phyloP scores from a whole-genome alignment of 2,113 vertebrate genomes.

The Lepisosteus osseus region DNA sequence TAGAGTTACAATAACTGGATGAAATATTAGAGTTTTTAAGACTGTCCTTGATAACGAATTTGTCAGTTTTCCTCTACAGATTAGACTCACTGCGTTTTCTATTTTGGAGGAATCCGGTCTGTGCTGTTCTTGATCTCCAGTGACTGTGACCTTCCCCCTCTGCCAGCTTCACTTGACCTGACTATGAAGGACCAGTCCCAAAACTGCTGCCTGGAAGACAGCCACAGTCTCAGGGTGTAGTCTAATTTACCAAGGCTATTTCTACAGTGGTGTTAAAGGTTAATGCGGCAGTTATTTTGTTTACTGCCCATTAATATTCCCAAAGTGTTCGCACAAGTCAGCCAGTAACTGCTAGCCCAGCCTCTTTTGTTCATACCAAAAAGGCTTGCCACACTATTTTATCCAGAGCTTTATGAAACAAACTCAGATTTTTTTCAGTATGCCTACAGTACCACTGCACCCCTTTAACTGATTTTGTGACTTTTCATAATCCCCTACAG shows the following conservation, averaged over 20 bases:
- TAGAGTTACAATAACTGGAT: no score
- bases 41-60: no score
- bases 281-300: background rate
- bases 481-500: no score
- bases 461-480: no score
- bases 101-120: background rate
- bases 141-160: background rate
- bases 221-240: background rate
- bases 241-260: background rate
- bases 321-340: background rate
- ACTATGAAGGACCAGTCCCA: background rate
- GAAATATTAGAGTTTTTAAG: no score
- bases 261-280: slow-evolving; percentile 2
- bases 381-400: no score
- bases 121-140: background rate
- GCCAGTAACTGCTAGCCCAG: background rate
- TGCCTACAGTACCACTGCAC: no score
- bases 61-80: slow-evolving; percentile 3
- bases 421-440: no score
- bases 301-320: background rate
- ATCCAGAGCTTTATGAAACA: no score
- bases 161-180: background rate
- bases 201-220: background rate
- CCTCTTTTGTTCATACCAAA: background rate
- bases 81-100: background rate